Conservation (phyloP, 2,113 vertebrate species). For the Psittacara wagleri region DNA sequence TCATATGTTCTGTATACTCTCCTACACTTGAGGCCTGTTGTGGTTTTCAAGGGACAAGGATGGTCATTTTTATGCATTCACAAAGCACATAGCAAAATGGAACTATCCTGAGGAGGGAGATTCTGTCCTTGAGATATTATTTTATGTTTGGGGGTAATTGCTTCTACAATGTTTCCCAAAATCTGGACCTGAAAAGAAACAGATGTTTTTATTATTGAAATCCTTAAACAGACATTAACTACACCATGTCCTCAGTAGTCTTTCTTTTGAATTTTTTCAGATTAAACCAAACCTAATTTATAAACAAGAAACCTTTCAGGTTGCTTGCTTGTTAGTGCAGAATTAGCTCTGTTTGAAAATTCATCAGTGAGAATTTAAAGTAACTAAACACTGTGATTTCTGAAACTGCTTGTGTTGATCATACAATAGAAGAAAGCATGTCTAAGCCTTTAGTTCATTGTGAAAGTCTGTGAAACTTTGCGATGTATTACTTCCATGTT, state of each 20-base stretch:
- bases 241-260: neutral
- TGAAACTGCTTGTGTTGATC: neutral
- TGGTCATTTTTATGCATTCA: neutral
- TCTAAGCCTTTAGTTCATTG: neutral
- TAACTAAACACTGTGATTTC: neutral
- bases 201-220: neutral
- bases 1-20: neutral
- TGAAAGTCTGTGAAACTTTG: neutral
- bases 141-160: neutral
- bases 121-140: neutral
- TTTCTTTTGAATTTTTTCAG: neutral
- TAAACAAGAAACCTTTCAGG: neutral
- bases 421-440: neutral
- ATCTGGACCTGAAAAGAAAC: neutral
- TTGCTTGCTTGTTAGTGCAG: neutral
- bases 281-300: slow-evolving; percentile 18
- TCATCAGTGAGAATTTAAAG: neutral
- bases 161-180: neutral
- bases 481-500: neutral
- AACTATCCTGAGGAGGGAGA: neutral
- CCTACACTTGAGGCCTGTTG: neutral
- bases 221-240: neutral
- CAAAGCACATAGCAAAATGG: neutral
- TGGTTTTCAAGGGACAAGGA: neutral
- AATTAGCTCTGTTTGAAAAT: slow-evolving; percentile 29